These are phyloP conservation scores for Ianthella basta DNA, from an alignment of 37 sponge, comb jelly and placozoan species.

Conservation along the genomic window DNA sequence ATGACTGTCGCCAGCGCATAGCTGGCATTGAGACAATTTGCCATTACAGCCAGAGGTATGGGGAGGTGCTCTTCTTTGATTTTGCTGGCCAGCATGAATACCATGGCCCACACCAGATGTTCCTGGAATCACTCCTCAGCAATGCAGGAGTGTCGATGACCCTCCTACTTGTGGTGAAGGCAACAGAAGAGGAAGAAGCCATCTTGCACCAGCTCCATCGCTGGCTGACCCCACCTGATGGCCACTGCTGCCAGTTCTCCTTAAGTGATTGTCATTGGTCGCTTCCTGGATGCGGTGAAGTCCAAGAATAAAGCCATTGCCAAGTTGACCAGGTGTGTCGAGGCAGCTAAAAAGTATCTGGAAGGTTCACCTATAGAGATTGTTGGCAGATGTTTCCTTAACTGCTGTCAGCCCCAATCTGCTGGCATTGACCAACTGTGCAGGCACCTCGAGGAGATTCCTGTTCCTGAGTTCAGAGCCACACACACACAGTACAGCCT, in stretches of 20 bases:
- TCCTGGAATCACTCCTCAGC: conserved; percentile 8
- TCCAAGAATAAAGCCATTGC: background rate
- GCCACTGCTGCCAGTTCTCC: background rate
- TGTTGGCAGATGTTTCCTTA: background rate
- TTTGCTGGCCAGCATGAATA: conserved; percentile 12
- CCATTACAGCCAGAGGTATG: background rate
- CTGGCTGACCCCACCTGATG: background rate
- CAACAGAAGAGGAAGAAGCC: conserved; percentile 3
- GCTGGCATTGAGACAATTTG: background rate
- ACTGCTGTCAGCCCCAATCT: background rate
- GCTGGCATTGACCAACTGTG: background rate
- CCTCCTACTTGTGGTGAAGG: conserved; percentile 12
- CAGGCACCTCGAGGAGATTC: background rate
- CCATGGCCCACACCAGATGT: conserved; percentile 10
- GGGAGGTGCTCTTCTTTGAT: background rate
- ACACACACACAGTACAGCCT: background rate
- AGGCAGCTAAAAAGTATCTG: background rate
- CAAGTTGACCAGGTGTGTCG: background rate
- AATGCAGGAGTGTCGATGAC: background rate
- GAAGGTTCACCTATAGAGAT: background rate
- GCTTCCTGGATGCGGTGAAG: conserved; percentile 6
- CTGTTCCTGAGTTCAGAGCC: background rate
- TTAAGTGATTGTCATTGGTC: conserved; percentile 4
- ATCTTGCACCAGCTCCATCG: background rate
- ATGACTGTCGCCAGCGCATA: background rate